Base-by-base conservation (phyloP, 2,888 invertebrate species). In the Phengaris alcon region DNA sequence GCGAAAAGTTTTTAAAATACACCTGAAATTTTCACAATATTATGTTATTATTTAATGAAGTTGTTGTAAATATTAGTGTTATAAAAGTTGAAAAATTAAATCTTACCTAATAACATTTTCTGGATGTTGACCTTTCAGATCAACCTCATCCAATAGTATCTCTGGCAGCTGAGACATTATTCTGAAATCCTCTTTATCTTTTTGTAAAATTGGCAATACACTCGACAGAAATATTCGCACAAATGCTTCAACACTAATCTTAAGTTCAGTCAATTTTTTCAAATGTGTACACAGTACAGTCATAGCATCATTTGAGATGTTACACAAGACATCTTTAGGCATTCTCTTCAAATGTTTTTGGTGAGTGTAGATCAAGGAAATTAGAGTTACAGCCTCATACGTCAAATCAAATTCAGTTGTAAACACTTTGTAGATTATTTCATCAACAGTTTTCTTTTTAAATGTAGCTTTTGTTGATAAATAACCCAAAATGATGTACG, bases 401-500 rank as follows among this genome's bases (percentile, higher is more conserved):
- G 89, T 85, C 74, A 93, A 77, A 75, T 89, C 87, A 85, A 88
- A 87, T 77, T 88, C 89, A 0, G 89, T 87, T 9, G 87, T 87
- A 6, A 92, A 79, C 0, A 94, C 79, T 79, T 86, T 90, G 3
- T 88, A 88, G 13, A 95, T 90, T 72, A 97, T 90, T 77, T 95
- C 95, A 55, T 94, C 90, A 0, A 97, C 84, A 0, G 97, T 88
- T 13, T 93, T 94, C 76, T 94, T 90, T 78, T 96, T 93, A 1
- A 98, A 84, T 72, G 90, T 94, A 0, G 95, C 93, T 88, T 96
- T 96, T 0, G 94, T 93, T 0, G 96, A 90, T 13, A 98, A 84
- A 83, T 96, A 96, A 0, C 96, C 96, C 0, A 96, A 86, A 48
- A 98, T 95, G 87, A 97, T 95, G 83, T 96, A 97, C 0, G 95